These are phyloP conservation scores for Heliornis fulica DNA, from an alignment of 2,113 vertebrate genomes.

Conservation along the genomic window DNA sequence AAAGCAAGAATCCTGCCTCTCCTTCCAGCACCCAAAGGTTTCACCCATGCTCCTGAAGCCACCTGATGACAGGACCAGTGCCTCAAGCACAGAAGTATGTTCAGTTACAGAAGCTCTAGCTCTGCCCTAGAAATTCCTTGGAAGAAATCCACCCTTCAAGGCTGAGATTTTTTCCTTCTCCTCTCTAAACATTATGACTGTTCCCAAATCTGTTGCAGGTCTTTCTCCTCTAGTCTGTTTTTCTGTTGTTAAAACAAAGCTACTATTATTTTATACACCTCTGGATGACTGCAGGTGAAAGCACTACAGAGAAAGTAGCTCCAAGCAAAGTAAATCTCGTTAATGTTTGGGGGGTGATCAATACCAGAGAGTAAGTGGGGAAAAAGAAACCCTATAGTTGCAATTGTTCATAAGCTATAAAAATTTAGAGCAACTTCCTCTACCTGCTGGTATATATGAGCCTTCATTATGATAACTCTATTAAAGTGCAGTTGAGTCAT, in stretches of 20 bases:
- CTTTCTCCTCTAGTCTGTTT: neutral
- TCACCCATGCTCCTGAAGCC: neutral
- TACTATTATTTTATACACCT: neutral
- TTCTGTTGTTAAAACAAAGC: neutral
- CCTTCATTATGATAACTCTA: neutral
- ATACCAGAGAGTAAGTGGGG: neutral
- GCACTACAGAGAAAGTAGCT: neutral
- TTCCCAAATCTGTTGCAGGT: neutral
- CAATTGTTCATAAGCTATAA: neutral
- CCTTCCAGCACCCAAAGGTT: neutral
- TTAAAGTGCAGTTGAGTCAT: neutral
- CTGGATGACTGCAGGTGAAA: neutral
- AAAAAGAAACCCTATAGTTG: fast-evolving
- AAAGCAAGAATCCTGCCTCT: neutral
- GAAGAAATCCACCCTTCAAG: neutral
- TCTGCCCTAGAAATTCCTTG: neutral
- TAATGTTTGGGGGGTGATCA: neutral
- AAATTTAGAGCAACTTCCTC: neutral
- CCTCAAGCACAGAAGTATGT: neutral
- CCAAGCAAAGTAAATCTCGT: neutral
- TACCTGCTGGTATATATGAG: neutral
- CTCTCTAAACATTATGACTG: neutral
- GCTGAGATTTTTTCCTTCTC: neutral
- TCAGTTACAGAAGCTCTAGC: neutral
- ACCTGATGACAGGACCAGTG: too few species aligned